Evolutionary conservation across 53 echinoderm and acorn worm species (phyloP).

Genomic region (Luidia sarsii): DNA sequence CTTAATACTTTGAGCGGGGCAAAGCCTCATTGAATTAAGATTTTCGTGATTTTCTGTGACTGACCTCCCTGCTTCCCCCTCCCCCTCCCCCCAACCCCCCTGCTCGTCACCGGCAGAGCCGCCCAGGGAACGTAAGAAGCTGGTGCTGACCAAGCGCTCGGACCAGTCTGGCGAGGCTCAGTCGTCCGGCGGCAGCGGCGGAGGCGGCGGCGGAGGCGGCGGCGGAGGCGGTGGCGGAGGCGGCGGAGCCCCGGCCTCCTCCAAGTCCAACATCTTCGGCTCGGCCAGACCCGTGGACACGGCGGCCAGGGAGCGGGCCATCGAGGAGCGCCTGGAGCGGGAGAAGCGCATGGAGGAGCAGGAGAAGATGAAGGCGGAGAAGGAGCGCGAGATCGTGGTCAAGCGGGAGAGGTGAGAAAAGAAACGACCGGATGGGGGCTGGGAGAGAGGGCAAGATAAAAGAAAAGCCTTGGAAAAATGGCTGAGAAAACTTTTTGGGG

Average conservation of each 20-base stretch:
- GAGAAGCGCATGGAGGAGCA: constrained; percentile 56
- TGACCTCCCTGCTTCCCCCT: neutral
- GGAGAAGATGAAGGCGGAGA: constrained; percentile 36
- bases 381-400: constrained; percentile 58
- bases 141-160: constrained; percentile 73
- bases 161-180: constrained; percentile 8
- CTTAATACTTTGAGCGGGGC: too few species aligned
- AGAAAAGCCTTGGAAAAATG: too few species aligned
- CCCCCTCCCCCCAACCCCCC: too few species aligned
- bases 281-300: constrained; percentile 96
- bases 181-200: too few species aligned
- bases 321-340: constrained; percentile 75
- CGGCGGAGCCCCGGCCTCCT: neutral
- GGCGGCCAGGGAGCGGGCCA: constrained; percentile 83
- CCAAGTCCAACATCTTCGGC: constrained; percentile 83
- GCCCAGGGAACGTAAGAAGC: constrained; percentile 79
- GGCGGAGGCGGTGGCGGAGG: too few species aligned
- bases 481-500: too few species aligned
- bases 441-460: too few species aligned
- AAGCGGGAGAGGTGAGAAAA: constrained; percentile 71
- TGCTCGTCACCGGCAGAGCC: constrained; percentile 56
- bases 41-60: too few species aligned
- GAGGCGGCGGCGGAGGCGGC: too few species aligned
- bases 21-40: too few species aligned
- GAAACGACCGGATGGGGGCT: too few species aligned